A percentile compares a stretch with the other conserved stretches of the same genome.
phyloP scores from a whole-genome alignment of 2,888 invertebrate species.

The Metalampra italica region DNA sequence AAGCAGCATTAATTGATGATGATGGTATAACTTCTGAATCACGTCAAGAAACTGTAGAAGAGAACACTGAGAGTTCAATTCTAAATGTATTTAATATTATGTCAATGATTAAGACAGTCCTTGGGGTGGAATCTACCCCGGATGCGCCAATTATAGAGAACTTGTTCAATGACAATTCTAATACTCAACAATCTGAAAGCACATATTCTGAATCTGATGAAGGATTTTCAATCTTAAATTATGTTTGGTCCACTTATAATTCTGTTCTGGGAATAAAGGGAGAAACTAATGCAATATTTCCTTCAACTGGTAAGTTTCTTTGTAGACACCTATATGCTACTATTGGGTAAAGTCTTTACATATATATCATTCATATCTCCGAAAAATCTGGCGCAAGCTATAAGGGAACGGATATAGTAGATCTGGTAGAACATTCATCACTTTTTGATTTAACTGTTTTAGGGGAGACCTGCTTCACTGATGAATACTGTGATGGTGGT shows the following conservation, averaged over 20 bases:
- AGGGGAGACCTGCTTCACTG: slow-evolving; percentile 54
- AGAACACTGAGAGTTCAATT: slow-evolving; percentile 38
- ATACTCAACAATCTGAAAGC: slow-evolving; percentile 14
- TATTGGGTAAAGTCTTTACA: neutral
- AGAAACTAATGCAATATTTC: slow-evolving; percentile 59
- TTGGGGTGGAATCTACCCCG: slow-evolving; percentile 26
- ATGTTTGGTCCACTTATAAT: slow-evolving; percentile 47
- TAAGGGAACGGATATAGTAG: no score
- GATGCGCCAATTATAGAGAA: slow-evolving; percentile 40
- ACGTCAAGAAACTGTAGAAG: slow-evolving; percentile 23
- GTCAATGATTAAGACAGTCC: slow-evolving; percentile 47
- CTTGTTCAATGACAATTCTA: slow-evolving; percentile 35
- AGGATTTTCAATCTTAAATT: slow-evolving; percentile 55
- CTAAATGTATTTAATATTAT: slow-evolving; percentile 54
- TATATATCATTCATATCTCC: no score
- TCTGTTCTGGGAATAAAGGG: slow-evolving; percentile 53
- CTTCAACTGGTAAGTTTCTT: slow-evolving; percentile 50
- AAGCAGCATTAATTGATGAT: neutral
- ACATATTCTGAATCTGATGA: slow-evolving; percentile 31
- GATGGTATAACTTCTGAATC: neutral
- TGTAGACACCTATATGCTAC: neutral
- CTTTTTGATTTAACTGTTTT: neutral
- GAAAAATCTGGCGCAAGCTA: no score
- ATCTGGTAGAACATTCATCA: no score
- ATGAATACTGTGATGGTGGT: slow-evolving; percentile 64